Evolutionary conservation across 2,113 vertebrate genomes (phyloP).

Genomic region (Helogale parvula): DNA sequence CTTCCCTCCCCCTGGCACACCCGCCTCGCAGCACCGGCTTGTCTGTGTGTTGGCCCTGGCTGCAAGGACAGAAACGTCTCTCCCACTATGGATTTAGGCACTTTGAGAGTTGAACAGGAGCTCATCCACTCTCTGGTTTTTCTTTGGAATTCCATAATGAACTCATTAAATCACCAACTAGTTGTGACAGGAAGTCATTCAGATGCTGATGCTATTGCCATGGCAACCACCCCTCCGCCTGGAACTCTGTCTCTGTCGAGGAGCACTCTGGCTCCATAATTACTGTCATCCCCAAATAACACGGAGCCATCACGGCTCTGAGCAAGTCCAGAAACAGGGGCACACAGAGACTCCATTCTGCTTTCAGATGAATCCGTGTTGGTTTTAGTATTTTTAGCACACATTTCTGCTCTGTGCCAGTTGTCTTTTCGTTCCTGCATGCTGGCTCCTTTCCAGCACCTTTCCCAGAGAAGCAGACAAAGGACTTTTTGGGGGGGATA

Average conservation of each 20-base stretch:
- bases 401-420: not conserved
- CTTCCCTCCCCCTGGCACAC: not conserved
- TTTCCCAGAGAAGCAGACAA: conserved; percentile 78
- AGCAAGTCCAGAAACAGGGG: not conserved
- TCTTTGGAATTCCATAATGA: conserved; percentile 70
- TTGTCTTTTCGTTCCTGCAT: conserved; percentile 52
- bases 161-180: conserved; percentile 71
- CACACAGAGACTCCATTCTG: not conserved
- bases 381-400: conserved; percentile 58
- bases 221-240: conserved; percentile 80
- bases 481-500: conserved; percentile 44
- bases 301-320: not conserved
- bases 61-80: not conserved
- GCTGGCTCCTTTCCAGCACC: conserved; percentile 74
- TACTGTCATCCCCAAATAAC: conserved; percentile 61
- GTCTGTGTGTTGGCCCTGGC: not conserved
- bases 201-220: conserved; percentile 86
- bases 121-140: conserved; percentile 46
- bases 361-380: conserved; percentile 48
- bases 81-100: not conserved
- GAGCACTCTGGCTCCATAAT: conserved; percentile 74
- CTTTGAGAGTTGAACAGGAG: not conserved
- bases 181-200: conserved; percentile 79
- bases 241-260: conserved; percentile 64
- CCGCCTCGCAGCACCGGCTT: not conserved